phyloP scores from a whole-genome alignment of 1,140 invertebrate genomes.

The Eufriesea mexicana region DNA sequence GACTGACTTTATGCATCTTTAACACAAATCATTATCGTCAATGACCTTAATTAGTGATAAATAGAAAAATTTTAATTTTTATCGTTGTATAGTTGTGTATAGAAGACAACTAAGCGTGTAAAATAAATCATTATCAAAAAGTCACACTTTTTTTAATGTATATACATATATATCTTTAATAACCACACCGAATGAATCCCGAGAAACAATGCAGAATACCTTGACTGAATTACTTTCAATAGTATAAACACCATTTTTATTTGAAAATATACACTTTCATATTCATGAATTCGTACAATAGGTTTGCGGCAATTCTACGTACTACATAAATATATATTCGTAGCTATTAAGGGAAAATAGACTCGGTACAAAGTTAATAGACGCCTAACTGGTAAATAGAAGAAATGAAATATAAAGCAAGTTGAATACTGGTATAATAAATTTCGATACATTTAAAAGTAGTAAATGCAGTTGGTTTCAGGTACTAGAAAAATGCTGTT shows the following conservation, averaged over 20 bases:
- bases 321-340: background rate
- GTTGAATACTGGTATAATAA: background rate
- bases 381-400: background rate
- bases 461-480: slow-evolving; percentile 1
- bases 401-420: background rate
- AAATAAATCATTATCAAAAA: slow-evolving; percentile 80
- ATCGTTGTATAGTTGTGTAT: slow-evolving; percentile 82
- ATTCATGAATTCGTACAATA: slow-evolving; percentile 35
- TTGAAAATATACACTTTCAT: slow-evolving; percentile 71
- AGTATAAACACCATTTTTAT: slow-evolving; percentile 67
- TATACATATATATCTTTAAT: background rate
- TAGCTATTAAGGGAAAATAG: background rate
- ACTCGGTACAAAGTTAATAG: no score
- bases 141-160: slow-evolving; percentile 7
- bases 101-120: slow-evolving; percentile 79
- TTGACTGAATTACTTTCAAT: background rate
- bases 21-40: slow-evolving; percentile 67
- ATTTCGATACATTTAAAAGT: background rate
- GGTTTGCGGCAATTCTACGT: slow-evolving; percentile 21
- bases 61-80: slow-evolving; percentile 78
- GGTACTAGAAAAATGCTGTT: slow-evolving; percentile 37
- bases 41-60: slow-evolving; percentile 66
- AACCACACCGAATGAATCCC: no score
- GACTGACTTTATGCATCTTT: slow-evolving; percentile 67
- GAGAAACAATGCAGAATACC: background rate